Percentiles rank a stretch among this genome's conserved stretches.
Conservation (phyloP, 2,113 vertebrate species). For the Condylura cristata region DNA sequence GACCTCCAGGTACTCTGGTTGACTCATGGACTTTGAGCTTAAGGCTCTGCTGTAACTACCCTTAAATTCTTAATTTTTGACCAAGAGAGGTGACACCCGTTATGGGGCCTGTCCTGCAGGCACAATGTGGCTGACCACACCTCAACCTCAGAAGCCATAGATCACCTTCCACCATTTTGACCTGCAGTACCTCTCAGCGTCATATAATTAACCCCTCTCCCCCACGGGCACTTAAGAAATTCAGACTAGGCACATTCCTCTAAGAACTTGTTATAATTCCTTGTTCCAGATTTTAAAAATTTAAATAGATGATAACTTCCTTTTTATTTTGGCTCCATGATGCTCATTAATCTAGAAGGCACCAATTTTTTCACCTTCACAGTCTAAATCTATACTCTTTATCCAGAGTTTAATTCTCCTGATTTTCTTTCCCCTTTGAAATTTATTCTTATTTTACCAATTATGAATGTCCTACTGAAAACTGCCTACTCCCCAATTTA, state of each 20-base stretch:
- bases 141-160: background rate
- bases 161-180: background rate
- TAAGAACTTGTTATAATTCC: background rate
- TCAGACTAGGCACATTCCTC: background rate
- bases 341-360: background rate
- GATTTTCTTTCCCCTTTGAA: background rate
- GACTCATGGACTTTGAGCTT: accelerated
- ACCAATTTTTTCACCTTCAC: background rate
- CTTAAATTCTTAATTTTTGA: background rate
- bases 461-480: background rate
- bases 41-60: background rate
- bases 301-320: background rate
- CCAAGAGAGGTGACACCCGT: background rate
- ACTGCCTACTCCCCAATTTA: background rate
- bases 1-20: background rate
- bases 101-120: background rate
- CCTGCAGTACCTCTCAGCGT: background rate
- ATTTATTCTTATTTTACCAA: background rate
- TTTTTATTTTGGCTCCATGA: background rate
- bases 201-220: background rate
- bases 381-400: background rate
- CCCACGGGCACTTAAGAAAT: background rate
- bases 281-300: background rate
- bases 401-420: background rate
- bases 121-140: too few species aligned